Evolutionary conservation across 2,113 vertebrate species (phyloP).

Genomic region (Xerus inauris): DNA sequence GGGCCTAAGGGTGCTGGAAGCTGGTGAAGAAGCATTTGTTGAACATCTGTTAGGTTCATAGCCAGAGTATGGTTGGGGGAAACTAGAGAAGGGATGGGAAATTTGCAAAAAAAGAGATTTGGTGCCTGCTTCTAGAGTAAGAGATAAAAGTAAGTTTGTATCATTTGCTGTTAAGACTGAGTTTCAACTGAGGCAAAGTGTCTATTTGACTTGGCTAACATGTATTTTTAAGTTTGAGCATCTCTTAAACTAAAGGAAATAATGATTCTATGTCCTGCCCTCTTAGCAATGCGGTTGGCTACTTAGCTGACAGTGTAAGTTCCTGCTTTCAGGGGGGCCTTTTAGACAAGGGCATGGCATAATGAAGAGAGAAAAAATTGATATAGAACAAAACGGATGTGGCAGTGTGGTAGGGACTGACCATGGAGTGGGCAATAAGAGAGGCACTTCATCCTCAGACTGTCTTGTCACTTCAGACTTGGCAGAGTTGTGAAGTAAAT

Average conservation of each 20-base stretch:
- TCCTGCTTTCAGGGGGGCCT: not conserved
- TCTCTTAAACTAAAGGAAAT: not conserved
- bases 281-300: not conserved
- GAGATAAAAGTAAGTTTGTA: not conserved
- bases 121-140: not conserved
- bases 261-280: not conserved
- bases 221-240: not conserved
- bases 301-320: not conserved
- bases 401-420: not conserved
- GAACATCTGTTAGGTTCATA: not conserved
- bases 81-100: not conserved
- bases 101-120: not conserved
- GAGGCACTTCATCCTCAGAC: not conserved
- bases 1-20: no score
- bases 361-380: not conserved
- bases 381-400: rapidly evolving
- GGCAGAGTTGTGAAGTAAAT: not conserved
- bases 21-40: not conserved
- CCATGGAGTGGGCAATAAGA: rapidly evolving
- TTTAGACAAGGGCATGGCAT: not conserved
- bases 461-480: not conserved
- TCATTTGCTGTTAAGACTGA: not conserved
- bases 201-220: not conserved
- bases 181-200: not conserved
- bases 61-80: not conserved